A percentile compares a stretch with the other conserved stretches of the same genome.
Evolutionary conservation across 2,113 vertebrate species (phyloP).

Genomic region (Catharus minimus): DNA sequence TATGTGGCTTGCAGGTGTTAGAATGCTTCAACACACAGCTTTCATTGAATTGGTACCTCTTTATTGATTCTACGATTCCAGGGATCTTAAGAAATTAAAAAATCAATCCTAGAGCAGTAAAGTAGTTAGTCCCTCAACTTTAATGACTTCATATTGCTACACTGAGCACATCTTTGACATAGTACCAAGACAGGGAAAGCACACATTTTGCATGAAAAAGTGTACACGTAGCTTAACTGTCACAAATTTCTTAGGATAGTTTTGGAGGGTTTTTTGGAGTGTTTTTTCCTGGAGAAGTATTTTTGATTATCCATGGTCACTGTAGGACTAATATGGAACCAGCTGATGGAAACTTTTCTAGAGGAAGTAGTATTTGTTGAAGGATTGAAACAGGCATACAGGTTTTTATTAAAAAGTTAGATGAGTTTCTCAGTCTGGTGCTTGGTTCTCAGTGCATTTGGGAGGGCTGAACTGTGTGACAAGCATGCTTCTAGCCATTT

Average conservation of each 20-base stretch:
- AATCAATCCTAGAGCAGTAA: not conserved
- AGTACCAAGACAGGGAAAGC: not conserved
- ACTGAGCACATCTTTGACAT: not conserved
- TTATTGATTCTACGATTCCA: not conserved
- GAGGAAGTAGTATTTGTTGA: not conserved
- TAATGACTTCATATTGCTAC: not conserved
- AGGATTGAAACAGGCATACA: not conserved
- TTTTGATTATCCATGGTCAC: not conserved
- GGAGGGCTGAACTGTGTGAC: not conserved
- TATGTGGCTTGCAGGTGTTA: not conserved
- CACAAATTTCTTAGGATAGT: not conserved
- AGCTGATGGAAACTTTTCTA: not conserved
- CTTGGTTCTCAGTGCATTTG: not conserved
- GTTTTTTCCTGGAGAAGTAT: not conserved
- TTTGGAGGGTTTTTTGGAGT: rapidly evolving
- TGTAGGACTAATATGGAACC: not conserved
- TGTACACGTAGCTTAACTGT: not conserved
- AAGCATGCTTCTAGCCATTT: not conserved
- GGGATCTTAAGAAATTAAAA: not conserved
- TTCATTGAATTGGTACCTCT: not conserved
- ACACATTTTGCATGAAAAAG: not conserved
- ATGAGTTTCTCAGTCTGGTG: not conserved
- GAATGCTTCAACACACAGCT: not conserved
- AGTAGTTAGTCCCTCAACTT: not conserved
- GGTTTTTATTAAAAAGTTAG: not conserved